Base-by-base conservation (phyloP, 2,113 vertebrate genomes). In the Camelus dromedarius region DNA sequence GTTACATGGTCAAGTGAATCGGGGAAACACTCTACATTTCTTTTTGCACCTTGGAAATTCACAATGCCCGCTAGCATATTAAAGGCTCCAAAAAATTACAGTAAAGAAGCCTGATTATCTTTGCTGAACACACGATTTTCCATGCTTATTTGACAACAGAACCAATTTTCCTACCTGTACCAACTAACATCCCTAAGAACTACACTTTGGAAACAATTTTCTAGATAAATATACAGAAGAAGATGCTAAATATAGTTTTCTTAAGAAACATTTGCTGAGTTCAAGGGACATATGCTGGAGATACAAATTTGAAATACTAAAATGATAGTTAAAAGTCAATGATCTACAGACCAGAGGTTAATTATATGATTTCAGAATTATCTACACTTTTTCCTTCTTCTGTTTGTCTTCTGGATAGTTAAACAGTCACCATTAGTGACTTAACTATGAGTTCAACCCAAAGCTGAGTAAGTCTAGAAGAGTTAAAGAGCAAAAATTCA, bases 81-180 rank as follows among this genome's bases (percentile, higher is more conserved):
- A 88, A 93, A 91, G 30, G 18, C 30, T 81, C 42, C 26, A 75
- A 89, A 92, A 95, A 92, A 92, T 38, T 83, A 32, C 3, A 83
- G 16, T 79, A 35, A 42, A 35, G 35, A 94, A 87, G 46, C 0
- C 42, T 80, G 64, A 73, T 87, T 91, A 91, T 87, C 38, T 66
- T 58, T 80, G 30, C 26, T 85, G 92, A 95, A 82, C n/a, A 18
- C 28, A 64, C 84, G 7, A 91, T 62, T 95, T 60, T 70, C 19
- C 6, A 79, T 56, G 76, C 1, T 50, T 42, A 75, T 32, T 52
- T 87, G 52, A 85, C 14, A 73, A 32, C 2, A 93, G 18, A 89
- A 89, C 8, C 66, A 35, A 6, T 72, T 85, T 79, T 67, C 82
- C 54, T 32, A 80, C 28, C 50, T 89, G 54, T 81, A 26, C n/a